phyloP scores from a whole-genome alignment of 2,113 vertebrate genomes.

The Channa argus region DNA sequence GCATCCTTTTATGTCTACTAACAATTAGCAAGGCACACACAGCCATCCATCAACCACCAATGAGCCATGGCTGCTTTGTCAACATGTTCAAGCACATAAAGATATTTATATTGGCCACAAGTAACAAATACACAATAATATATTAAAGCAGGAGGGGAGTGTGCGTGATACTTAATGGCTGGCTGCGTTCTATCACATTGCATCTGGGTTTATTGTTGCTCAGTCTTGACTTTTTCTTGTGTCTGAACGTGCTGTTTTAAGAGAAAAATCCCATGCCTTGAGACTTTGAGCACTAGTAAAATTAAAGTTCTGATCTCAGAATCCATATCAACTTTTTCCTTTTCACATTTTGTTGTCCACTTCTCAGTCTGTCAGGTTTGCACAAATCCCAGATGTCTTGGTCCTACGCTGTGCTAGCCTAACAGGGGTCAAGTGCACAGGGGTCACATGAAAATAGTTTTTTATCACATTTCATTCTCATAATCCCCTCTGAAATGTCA shows the following conservation, averaged over 20 bases:
- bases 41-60: constrained; percentile 83
- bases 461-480: constrained; percentile 77
- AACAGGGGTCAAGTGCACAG: constrained; percentile 73
- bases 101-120: constrained; percentile 79
- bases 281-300: neutral
- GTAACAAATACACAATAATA: constrained; percentile 70
- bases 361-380: constrained; percentile 1
- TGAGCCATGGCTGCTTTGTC: constrained; percentile 78
- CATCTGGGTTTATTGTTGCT: constrained; percentile 23
- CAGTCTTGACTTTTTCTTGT: constrained; percentile 4
- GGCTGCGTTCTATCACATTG: constrained; percentile 24
- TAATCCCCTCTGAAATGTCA: constrained; percentile 82
- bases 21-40: constrained; percentile 83
- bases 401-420: constrained; percentile 36
- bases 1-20: constrained; percentile 85
- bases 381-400: constrained; percentile 33
- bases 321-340: neutral
- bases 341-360: neutral
- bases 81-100: constrained; percentile 78
- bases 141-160: constrained; percentile 34
- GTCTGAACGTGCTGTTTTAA: constrained; percentile 4
- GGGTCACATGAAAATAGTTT: constrained; percentile 79
- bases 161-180: constrained; percentile 19
- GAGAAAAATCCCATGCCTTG: neutral
- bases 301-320: neutral